A percentile compares a stretch with the other conserved stretches of the same genome.
phyloP scores from a whole-genome alignment of 2,113 vertebrate species.

The Cryptomyrus ogoouensis region DNA sequence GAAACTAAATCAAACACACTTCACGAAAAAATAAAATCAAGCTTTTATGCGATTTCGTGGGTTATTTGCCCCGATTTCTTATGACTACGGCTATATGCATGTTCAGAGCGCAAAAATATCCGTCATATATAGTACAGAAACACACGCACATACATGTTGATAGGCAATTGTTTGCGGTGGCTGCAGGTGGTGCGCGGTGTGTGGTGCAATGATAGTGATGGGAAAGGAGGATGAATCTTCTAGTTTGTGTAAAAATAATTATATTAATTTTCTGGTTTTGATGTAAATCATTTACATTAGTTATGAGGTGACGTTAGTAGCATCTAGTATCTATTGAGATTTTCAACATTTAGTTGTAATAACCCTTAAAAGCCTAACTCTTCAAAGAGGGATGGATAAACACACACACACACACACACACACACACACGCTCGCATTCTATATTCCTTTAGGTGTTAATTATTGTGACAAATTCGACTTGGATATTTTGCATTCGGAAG shows the following conservation, averaged over 20 bases:
- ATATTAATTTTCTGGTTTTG: neutral
- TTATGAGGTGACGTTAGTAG: neutral
- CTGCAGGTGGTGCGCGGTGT: neutral
- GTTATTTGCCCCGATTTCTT: neutral
- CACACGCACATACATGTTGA: neutral
- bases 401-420: neutral
- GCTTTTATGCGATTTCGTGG: neutral
- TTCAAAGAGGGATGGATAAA: neutral
- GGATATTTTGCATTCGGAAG: neutral
- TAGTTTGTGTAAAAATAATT: neutral
- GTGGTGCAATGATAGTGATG: neutral
- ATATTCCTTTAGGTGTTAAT: neutral
- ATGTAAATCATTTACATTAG: neutral
- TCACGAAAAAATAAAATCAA: neutral
- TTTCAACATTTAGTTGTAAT: neutral
- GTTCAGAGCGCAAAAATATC: neutral
- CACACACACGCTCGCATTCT: neutral
- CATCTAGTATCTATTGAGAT: neutral
- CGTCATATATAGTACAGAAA: neutral
- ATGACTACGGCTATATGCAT: neutral
- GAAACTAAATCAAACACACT: neutral
- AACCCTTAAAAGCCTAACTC: neutral
- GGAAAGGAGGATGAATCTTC: neutral
- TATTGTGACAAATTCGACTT: neutral
- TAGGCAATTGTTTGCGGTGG: neutral